A percentile compares a stretch with the other conserved stretches of the same genome.
Conservation (phyloP, 1,140 invertebrate species). For the Pomacea maculata region DNA sequence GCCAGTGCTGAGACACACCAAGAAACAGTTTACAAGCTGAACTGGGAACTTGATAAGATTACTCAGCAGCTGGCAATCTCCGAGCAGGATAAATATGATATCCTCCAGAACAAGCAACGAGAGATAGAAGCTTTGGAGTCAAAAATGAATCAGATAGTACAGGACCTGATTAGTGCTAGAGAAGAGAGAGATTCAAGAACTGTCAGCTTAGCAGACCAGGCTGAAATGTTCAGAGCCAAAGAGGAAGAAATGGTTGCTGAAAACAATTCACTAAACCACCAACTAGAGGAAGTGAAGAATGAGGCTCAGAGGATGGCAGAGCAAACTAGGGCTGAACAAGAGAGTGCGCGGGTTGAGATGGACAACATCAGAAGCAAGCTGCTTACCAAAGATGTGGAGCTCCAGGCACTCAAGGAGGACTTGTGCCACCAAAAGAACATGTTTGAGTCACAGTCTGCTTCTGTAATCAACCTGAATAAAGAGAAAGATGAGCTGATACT, state of each 20-base stretch:
- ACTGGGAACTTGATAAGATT: not conserved
- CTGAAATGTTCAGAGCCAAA: slow-evolving; percentile 20
- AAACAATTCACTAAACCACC: slow-evolving; percentile 17
- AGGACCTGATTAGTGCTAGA: slow-evolving; percentile 9
- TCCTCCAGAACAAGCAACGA: not conserved
- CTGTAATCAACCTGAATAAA: not conserved
- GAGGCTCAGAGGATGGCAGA: not conserved
- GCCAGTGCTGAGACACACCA: not conserved
- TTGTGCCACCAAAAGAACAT: slow-evolving; percentile 13
- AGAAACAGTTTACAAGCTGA: not conserved
- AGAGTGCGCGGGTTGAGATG: slow-evolving; percentile 19
- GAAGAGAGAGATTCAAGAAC: slow-evolving; percentile 5
- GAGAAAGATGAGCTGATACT: slow-evolving; percentile 11
- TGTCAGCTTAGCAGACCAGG: slow-evolving; percentile 11
- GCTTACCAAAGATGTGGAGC: slow-evolving; percentile 26
- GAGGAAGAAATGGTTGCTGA: slow-evolving; percentile 22
- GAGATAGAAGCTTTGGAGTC: slow-evolving; percentile 16
- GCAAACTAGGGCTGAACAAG: slow-evolving; percentile 1
- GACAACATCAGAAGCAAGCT: slow-evolving; percentile 18
- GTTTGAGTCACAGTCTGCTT: not conserved
- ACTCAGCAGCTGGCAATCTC: not conserved
- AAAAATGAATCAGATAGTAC: slow-evolving; percentile 14
- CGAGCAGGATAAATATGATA: not conserved
- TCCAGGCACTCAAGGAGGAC: slow-evolving; percentile 17
- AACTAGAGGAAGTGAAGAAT: slow-evolving; percentile 16